Conservation (phyloP, 2,888 invertebrate species). For the Syrphus vitripennis region DNA sequence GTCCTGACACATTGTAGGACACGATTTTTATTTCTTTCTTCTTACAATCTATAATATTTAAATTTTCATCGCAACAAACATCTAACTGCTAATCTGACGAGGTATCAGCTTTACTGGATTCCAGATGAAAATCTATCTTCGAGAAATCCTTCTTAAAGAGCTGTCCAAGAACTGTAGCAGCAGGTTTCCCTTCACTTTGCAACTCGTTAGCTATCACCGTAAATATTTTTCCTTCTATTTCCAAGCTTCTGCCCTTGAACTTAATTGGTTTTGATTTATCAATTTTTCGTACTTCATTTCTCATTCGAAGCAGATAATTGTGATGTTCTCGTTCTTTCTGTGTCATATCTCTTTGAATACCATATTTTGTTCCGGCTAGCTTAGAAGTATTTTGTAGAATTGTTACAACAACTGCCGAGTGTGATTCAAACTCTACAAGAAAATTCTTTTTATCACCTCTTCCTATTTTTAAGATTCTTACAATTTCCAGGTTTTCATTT, state of each 20-base stretch:
- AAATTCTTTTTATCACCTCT: not conserved
- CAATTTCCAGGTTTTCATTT: not conserved
- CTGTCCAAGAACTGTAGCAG: not conserved
- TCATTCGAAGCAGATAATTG: not conserved
- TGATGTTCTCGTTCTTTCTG: not conserved
- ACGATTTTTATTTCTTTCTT: not conserved
- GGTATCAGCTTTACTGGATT: too few relatives aligned
- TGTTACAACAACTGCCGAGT: too few relatives aligned
- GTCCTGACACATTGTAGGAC: not conserved
- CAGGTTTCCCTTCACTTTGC: not conserved
- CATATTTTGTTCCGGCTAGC: too few relatives aligned
- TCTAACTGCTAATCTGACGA: not conserved
- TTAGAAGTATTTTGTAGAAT: too few relatives aligned
- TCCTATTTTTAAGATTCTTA: too few relatives aligned
- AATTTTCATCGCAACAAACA: not conserved
- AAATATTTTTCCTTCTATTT: not conserved
- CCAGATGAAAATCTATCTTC: not conserved
- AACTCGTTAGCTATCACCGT: not conserved
- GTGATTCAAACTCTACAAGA: not conserved
- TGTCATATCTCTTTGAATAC: not conserved
- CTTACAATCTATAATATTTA: not conserved
- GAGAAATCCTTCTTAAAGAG: not conserved
- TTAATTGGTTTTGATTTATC: too few relatives aligned
- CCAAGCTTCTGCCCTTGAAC: too few relatives aligned
- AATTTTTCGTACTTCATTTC: too few relatives aligned